Conservation (phyloP, 2,113 vertebrate species). For the Chrysochloris asiatica region DNA sequence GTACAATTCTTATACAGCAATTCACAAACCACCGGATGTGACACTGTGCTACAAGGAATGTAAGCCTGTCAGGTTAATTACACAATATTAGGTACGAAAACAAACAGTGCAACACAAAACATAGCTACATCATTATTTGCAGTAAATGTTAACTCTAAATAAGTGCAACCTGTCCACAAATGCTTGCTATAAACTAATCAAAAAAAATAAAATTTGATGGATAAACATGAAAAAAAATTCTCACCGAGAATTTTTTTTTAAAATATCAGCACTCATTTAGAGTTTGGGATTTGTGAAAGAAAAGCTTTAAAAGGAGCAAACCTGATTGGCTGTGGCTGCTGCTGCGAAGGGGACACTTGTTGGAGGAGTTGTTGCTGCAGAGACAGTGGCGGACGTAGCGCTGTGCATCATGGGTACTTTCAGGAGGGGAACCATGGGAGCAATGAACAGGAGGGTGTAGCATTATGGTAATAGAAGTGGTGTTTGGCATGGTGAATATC, state of each 20-base stretch:
- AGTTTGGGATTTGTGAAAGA: constrained; percentile 99
- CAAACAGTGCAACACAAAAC: constrained; percentile 97
- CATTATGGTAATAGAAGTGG: constrained; percentile 96
- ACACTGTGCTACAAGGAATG: constrained; percentile 77
- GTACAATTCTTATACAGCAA: constrained; percentile 50
- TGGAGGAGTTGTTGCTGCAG: constrained; percentile 99
- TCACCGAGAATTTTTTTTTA: constrained; percentile 89
- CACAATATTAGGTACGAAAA: constrained; percentile 87
- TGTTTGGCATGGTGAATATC: constrained; percentile 94
- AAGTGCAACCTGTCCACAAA: constrained; percentile 92
- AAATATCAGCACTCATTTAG: constrained; percentile 95
- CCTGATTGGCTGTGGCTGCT: constrained; percentile 99
- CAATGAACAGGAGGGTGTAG: constrained; percentile 97
- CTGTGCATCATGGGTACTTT: constrained; percentile 99
- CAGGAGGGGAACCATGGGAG: constrained; percentile 93
- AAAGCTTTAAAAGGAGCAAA: constrained; percentile 99
- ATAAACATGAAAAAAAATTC: constrained; percentile 91
- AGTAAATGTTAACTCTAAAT: constrained; percentile 99
- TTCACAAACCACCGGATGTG: constrained; percentile 78
- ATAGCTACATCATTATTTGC: constrained; percentile 91
- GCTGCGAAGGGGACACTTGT: constrained; percentile 99
- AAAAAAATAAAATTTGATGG: constrained; percentile 90
- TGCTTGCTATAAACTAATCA: constrained; percentile 88
- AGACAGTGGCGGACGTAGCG: constrained; percentile 99
- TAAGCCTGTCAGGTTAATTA: constrained; percentile 86